Conservation (phyloP, 2,113 vertebrate genomes). For the Tenrec ecaudatus region DNA sequence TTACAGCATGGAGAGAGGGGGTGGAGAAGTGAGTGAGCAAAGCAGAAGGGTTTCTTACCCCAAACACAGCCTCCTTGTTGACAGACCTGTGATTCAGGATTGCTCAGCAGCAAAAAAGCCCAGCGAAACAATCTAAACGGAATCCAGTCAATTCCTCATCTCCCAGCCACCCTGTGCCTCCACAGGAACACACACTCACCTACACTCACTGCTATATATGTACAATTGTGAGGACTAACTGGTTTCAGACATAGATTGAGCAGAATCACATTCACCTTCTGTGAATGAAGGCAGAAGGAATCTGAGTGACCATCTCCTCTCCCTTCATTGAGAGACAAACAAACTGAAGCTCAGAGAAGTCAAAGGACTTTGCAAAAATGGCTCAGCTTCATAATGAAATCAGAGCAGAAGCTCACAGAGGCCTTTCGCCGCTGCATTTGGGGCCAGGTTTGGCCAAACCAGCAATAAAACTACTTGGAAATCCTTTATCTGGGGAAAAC, state of each 20-base stretch:
- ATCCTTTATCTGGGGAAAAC: not conserved
- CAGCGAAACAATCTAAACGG: not conserved
- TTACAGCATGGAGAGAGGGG: not conserved
- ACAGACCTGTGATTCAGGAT: slow-evolving; percentile 32
- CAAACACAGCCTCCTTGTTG: not conserved
- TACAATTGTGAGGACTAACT: not conserved
- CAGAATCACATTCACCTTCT: not conserved
- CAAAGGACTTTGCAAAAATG: not conserved
- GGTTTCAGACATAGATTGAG: not conserved
- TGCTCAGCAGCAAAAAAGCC: slow-evolving; percentile 18
- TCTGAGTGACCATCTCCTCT: not conserved
- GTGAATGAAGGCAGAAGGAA: not conserved
- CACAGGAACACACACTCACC: not conserved
- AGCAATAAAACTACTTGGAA: not conserved
- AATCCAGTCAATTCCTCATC: not conserved
- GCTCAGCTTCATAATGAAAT: not conserved
- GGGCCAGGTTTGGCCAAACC: not conserved
- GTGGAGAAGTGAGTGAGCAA: not conserved
- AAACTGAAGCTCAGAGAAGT: slow-evolving; percentile 46
- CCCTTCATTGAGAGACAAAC: not conserved
- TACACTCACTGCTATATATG: not conserved
- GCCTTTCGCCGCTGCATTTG: not conserved
- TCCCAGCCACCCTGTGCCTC: not conserved
- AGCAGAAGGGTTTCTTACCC: slow-evolving; percentile 3
- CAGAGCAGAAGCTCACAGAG: not conserved